phyloP scores from a whole-genome alignment of 2,797 vertebrate species.

The Cottoperca gobio region DNA sequence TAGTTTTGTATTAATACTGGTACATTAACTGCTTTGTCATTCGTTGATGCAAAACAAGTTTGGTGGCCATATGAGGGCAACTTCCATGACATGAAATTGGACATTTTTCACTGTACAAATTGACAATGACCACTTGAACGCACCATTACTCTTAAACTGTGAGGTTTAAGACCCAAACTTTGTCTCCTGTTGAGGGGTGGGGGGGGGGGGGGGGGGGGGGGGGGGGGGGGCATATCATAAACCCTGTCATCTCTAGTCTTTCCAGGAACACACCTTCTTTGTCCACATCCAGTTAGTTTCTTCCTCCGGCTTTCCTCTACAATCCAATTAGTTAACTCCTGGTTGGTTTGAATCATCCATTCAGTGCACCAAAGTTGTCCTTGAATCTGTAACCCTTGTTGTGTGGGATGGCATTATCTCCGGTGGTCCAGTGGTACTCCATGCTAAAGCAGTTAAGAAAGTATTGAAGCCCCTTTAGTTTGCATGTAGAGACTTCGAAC shows the following conservation, averaged over 20 bases:
- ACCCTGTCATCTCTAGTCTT: not conserved
- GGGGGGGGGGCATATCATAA: not conserved
- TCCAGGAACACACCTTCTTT: not conserved
- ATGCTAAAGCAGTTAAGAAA: too few species aligned
- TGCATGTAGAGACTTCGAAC: too few species aligned
- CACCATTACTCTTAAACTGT: not conserved
- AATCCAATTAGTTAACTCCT: not conserved
- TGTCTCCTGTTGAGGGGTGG: not conserved
- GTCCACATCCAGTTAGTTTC: not conserved
- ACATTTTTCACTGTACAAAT: not conserved
- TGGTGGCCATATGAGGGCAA: not conserved
- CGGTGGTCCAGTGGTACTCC: too few species aligned
- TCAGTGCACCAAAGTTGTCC: not conserved
- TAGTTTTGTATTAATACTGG: not conserved
- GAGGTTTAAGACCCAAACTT: not conserved
- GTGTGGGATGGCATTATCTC: too few species aligned
- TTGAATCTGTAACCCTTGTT: not conserved
- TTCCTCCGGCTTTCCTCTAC: not conserved
- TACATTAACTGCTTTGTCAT: not conserved
- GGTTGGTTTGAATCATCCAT: conserved; percentile 3
- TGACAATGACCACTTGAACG: not conserved
- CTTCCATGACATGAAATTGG: not conserved
- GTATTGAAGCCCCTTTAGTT: too few species aligned
- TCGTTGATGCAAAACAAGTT: not conserved
- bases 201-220: too few species aligned